Evolutionary conservation across 2,797 vertebrate genomes (phyloP), one percentile per base, ranked within the genome.

Genomic region (Dendrocincla fuliginosa): DNA sequence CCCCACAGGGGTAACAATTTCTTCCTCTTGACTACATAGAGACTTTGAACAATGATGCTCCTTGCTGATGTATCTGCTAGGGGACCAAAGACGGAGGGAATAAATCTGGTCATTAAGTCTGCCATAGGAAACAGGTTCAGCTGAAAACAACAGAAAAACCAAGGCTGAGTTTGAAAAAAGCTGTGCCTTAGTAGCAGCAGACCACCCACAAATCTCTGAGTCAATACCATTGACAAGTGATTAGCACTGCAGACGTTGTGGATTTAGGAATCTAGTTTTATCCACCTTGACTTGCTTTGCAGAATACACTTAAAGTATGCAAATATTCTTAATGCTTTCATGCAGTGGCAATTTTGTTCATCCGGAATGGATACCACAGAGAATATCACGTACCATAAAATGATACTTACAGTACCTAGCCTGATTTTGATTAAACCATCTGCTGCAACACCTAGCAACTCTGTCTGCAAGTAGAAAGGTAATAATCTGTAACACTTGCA

Each of bases 401-500:
- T 18, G n/a, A 64, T 95, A 98, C 97, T 98, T 95, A 98, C 97
- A 76, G 98, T 97, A 91, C 97, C 98, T 25, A 98, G 95, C 91
- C 98, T 97, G 97, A 99, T 98, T 92, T 97, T 93, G 71, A 98
- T 95, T 59, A 98, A 97, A 82, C 97, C 89, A 6, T 98, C 98
- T 88, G 98, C 98, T 70, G 98, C 98, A 96, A 97, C 95, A 96
- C 98, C 98, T 67, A 98, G 94, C 60, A 98, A 96, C 63, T 98
- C 92, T 35, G 97, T 98, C 98, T 98, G 92, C 33, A 94, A 96
- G 73, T 32, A 88, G 57, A 86, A 89, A 97, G 77, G 79, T 47
- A 87, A 53, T 65, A 8, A 85, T 33, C 68, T 63, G 56, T 60
- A 57, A 28, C 74, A 64, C 27, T 92, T 77, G 49, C 64, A 74